phyloP scores from a whole-genome alignment of 35 echinoderm and acorn worm genomes.

The Lytechinus pictus region DNA sequence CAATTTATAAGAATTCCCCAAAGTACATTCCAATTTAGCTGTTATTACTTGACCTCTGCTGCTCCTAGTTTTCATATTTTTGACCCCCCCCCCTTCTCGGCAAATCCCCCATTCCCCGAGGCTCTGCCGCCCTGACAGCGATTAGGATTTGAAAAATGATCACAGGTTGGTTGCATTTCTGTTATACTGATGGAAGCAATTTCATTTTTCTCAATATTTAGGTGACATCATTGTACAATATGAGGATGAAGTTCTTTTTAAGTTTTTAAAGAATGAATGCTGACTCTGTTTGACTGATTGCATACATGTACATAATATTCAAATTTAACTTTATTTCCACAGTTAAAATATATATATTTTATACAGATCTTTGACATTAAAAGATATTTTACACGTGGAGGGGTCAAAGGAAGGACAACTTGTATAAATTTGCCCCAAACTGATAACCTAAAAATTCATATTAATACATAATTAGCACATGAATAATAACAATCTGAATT shows the following conservation, averaged over 20 bases:
- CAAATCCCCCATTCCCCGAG: background rate
- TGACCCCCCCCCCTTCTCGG: background rate
- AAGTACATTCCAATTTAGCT: slow-evolving; percentile 48
- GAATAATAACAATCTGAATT: too few species aligned
- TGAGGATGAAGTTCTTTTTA: background rate
- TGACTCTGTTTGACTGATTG: too few species aligned
- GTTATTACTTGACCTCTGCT: background rate
- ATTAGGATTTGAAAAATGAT: slow-evolving; percentile 2
- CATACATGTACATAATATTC: too few species aligned
- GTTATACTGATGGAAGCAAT: background rate
- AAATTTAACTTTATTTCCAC: too few species aligned
- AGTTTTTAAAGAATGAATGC: background rate
- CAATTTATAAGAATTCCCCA: slow-evolving; percentile 52
- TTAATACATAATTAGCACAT: too few species aligned
- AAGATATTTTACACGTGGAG: too few species aligned
- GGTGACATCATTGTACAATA: background rate
- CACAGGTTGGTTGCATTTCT: background rate
- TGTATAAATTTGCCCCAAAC: too few species aligned
- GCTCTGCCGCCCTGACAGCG: background rate
- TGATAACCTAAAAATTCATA: too few species aligned
- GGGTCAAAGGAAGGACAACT: too few species aligned
- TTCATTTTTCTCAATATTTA: background rate
- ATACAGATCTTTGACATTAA: too few species aligned
- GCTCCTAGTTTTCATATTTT: slow-evolving; percentile 32
- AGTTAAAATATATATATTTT: too few species aligned